Conservation (phyloP, 30 jellyfish, hydroid and myxozoan genomes). For the Sanderia malayensis region DNA sequence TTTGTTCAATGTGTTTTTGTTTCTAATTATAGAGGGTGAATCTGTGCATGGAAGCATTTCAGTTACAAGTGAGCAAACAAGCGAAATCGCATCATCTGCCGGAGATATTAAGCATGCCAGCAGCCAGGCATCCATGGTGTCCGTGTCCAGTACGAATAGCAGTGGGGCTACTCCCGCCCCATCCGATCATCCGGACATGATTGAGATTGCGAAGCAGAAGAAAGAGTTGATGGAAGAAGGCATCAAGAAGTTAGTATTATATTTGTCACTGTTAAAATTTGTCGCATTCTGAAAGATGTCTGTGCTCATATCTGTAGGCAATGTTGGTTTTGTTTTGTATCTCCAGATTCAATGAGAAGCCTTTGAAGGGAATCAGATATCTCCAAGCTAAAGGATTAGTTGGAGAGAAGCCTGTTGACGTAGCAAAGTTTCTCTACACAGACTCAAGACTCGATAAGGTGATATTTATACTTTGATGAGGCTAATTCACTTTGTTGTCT, state of each 20-base stretch:
- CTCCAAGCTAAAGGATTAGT: conserved; percentile 81
- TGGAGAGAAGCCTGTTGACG: conserved; percentile 70
- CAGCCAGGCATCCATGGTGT: conserved; percentile 66
- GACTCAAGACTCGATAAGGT: conserved; percentile 85
- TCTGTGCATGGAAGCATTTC: conserved; percentile 18
- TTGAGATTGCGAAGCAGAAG: conserved; percentile 70
- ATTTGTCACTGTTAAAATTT: no score
- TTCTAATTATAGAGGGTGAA: conserved; percentile 38
- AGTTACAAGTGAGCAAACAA: conserved; percentile 19
- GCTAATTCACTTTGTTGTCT: no score
- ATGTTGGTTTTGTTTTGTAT: no score
- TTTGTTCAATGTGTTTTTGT: no score
- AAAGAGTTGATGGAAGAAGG: conserved; percentile 91
- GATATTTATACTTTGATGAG: no score
- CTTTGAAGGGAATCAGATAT: conserved; percentile 74
- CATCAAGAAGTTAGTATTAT: conserved; percentile 61
- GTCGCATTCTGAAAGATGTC: no score
- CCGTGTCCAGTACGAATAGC: conserved; percentile 32
- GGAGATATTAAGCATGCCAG: conserved; percentile 64
- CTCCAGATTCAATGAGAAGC: conserved; percentile 77
- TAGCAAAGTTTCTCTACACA: conserved; percentile 71
- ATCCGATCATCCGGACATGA: conserved; percentile 83
- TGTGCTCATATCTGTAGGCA: no score
- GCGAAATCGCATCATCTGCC: conserved; percentile 37
- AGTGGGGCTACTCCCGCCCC: conserved; percentile 37